Evolutionary conservation across 1,140 invertebrate species (phyloP), one percentile per base, ranked within the genome.

Genomic region (Drosophila suzukii): DNA sequence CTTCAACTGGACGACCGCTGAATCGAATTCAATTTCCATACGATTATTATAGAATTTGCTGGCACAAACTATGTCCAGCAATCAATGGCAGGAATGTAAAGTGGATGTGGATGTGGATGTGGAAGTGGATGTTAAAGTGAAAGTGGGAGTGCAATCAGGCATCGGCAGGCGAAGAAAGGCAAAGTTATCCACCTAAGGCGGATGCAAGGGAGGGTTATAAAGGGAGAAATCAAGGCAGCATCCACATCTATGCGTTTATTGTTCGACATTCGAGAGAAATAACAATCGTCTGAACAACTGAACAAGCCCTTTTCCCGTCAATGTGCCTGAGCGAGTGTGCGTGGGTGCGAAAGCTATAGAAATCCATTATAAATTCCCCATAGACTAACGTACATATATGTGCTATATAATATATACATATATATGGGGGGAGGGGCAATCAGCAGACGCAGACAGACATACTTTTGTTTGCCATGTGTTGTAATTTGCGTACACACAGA

Each of bases 321-420:
- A 38, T 54, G 4, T 34, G 41, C 4, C 10, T 58, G 54, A 8
- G 36, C 50, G 36, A 53, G 41, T 62, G 30, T 61, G 27, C 46
- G 30, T 56, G 56, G 38, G 51, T 63, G 60, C 43, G 20, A 62
- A 39, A 53, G 56, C 66, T 47, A 46, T 50, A 46, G 30, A 75
- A 74, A 74, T 74, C 81, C 81, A 84, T 84, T 84, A 85, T 81
- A 84, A 81, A 85, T 81, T 84, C 81, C 81, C 81, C 67, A 76
- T 56, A 77, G 81, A 58, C 72, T 59, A 34, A 62, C 72, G 62
- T 27, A 71, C 46, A 13, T 6, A 38, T 4, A 47, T 32, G 36
- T 32, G 47, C 20, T 20, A 20, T 20, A 20, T 20, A 20, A 20
- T 27, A 27, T 4, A 27, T 27, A 27, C 27, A 27, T 27, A 27